Base-by-base conservation (phyloP, 2,797 vertebrate species). In the Lepilemur septentrionalis region DNA sequence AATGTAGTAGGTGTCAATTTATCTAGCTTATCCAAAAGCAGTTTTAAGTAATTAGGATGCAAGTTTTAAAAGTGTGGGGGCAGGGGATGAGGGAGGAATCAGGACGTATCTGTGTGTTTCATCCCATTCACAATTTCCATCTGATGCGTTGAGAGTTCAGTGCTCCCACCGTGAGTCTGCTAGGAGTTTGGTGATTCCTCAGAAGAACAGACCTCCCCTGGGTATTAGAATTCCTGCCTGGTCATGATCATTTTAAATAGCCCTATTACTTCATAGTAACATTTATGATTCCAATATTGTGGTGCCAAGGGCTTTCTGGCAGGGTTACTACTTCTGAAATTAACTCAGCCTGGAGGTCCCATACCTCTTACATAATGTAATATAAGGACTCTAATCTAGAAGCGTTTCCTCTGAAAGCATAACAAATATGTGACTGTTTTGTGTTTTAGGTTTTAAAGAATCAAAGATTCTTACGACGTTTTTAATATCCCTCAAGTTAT, bases 291-390 rank as follows among this genome's bases (percentile, higher is more conserved):
- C 89, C 92, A 83, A 4, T 1, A 1, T 4, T 0, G 14, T 1
- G 57, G 88, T 86, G 83, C 83, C 72, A 63, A 95, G n/a, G 67
- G 52, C 69, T 90, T 85, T 82, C 67, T 93, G 97, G 96, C 95
- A 89, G 52, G 13, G 59, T n/a, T 38, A 12, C 28, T 43, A 43
- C 59, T 85, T 87, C 82, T 80, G 94, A 96, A 96, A 93, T 94
- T 52, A 92, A 67, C 63, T 94, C 93, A 69, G 92, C 46, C 96
- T 89, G 92, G 73, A 88, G 67, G 82, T n/a, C 43, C 90, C 95
- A 95, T 89, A 63, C 93, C 92, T 94, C 88, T 95, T 55, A 61
- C 85, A 96, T 89, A 82, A 43, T 93, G 96, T 96, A 82, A 96
- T 91, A 35, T 75, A 61, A 93, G 84, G 80, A 18, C 70, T 61